Percentiles rank a stretch among this genome's conserved stretches.
Evolutionary conservation across 2,113 vertebrate genomes (phyloP).

Genomic region (Cyphomyrus plagiostoma): DNA sequence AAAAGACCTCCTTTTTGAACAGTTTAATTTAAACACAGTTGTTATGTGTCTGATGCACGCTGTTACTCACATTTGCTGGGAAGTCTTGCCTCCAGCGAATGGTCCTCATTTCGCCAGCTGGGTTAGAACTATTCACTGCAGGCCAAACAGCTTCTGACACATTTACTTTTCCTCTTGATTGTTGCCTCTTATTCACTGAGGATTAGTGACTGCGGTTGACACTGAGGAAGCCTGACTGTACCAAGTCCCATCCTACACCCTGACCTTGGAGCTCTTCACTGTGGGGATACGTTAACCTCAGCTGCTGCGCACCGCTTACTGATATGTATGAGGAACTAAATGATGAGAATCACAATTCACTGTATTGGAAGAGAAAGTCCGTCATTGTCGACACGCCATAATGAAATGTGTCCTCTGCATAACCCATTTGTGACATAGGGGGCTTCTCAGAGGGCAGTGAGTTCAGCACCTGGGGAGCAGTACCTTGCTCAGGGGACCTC

Average conservation of each 20-base stretch:
- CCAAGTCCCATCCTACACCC: neutral
- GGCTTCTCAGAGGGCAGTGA: too few relatives aligned
- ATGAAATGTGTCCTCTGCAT: too few relatives aligned
- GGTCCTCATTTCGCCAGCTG: neutral
- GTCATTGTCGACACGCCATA: too few relatives aligned
- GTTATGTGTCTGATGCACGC: neutral
- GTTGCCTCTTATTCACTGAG: neutral
- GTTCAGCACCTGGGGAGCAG: too few relatives aligned
- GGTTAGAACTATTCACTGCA: neutral
- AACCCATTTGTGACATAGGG: too few relatives aligned
- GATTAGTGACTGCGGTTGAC: neutral
- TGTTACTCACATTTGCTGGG: neutral
- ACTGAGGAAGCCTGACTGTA: neutral
- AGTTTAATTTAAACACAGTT: neutral
- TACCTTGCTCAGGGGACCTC: too few relatives aligned
- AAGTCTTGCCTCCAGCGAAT: neutral
- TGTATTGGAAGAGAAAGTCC: neutral
- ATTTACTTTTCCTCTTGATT: neutral
- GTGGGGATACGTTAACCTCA: neutral
- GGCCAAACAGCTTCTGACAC: neutral
- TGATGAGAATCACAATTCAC: neutral
- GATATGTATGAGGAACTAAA: neutral
- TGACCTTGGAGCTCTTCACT: neutral
- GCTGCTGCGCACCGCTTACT: neutral
- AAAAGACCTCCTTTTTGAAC: neutral